Base-by-base conservation (phyloP, 1,140 invertebrate genomes). In the Drosophila pachea region DNA sequence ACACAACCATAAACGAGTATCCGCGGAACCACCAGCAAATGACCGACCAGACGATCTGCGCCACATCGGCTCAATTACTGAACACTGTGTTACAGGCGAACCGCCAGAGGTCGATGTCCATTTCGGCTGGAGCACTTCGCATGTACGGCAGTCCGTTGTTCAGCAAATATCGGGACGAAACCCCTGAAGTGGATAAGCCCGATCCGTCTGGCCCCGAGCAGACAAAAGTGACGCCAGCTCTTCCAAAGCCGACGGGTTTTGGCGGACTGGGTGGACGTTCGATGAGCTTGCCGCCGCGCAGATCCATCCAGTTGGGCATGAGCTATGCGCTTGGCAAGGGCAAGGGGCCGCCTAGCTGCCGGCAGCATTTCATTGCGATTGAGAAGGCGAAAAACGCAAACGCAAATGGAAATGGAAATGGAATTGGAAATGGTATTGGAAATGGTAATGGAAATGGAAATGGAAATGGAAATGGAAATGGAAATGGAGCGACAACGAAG, bases 101-200 rank as follows among this genome's bases (percentile, higher is more conserved):
- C 43, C 68, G 68, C 0, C 72, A 62, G 4, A 79, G 78, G 2
- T 83, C 78, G 42, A 50, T 69, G 47, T 82, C 78, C 43, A 66
- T 73, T 22, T 43, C 70, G 11, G 47, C 38, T 0, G 47, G 40
- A 42, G 56, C 49, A 5, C 5, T 72, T 16, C 29, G 43, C 6
- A 53, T 52, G 36, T 68, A 62, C 12, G 12, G 58, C 33, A 38
- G 54, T 1, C 35, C 8, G 1, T 7, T 16, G 11, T n/a, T 12
- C 14, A 9, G 8, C n/a, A n/a, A 4, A n/a, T n/a, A 33, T 22
- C 42, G 22, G 12, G 7, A 4, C 8, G 33, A 29, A 8, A 9
- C 12, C 2, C 6, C 49, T 7, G 8, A 5, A 12, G 55, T 14
- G 60, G 32, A 47, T 11, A 11, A 42, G 16, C 4, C 12, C 4